Conservation (phyloP, 2,797 vertebrate genomes). For the Peromyscus nudipes region DNA sequence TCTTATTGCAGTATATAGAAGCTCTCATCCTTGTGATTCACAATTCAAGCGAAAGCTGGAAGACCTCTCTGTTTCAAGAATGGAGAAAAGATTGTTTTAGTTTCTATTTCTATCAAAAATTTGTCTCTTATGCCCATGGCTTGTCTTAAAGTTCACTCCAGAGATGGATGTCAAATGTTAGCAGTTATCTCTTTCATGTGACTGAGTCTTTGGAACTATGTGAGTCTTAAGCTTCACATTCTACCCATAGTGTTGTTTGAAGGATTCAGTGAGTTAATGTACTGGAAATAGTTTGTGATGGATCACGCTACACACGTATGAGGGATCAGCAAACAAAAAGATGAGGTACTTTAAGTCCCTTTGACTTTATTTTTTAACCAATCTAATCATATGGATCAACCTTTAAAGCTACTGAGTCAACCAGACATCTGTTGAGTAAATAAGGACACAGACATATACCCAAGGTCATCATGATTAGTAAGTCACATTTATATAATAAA, state of each 20-base stretch:
- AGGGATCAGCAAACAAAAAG: constrained; percentile 28
- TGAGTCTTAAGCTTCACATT: neutral
- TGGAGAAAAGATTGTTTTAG: constrained; percentile 43
- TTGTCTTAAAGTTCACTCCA: constrained; percentile 47
- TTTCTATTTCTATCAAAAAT: constrained; percentile 25
- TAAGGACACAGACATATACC: neutral
- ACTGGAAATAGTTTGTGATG: neutral
- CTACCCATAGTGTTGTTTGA: neutral
- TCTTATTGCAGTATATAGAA: neutral
- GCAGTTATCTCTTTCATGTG: neutral
- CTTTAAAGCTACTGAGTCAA: constrained; percentile 58
- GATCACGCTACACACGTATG: neutral
- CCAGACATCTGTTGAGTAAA: neutral
- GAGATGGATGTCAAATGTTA: constrained; percentile 9
- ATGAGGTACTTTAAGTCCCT: constrained; percentile 1
- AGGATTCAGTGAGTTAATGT: neutral
- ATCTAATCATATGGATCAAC: neutral
- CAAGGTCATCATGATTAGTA: neutral
- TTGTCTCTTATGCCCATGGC: neutral
- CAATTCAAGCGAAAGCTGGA: neutral
- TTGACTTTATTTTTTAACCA: neutral
- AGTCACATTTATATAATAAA: neutral
- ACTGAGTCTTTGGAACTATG: neutral
- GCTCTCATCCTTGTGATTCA: constrained; percentile 16
- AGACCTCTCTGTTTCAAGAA: neutral